These are phyloP conservation scores for Actinopyga echinites DNA, from an alignment of 53 echinoderm and acorn worm genomes.

Conservation along the genomic window DNA sequence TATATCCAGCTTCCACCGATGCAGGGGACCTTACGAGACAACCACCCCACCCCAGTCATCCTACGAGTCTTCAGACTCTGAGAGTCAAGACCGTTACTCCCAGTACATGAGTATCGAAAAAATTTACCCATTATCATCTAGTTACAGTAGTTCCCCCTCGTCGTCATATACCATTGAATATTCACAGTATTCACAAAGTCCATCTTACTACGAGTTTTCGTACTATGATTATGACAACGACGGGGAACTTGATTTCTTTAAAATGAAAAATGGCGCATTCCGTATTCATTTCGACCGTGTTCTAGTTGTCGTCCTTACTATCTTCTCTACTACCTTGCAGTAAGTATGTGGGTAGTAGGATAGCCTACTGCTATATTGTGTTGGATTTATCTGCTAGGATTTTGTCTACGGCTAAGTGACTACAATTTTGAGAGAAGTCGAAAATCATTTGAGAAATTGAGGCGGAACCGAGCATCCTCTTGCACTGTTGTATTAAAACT, in stretches of 20 bases:
- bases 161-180: neutral
- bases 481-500: too few species aligned
- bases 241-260: neutral
- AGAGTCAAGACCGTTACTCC: slow-evolving; percentile 20
- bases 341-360: too few species aligned
- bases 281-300: neutral
- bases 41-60: neutral
- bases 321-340: too few species aligned
- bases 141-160: neutral
- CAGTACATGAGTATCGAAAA: neutral
- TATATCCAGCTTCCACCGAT: neutral
- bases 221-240: slow-evolving; percentile 31
- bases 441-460: too few species aligned
- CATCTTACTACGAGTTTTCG: neutral
- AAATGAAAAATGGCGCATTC: neutral
- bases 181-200: neutral
- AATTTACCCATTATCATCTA: neutral
- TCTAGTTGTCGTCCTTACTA: too few species aligned
- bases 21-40: slow-evolving; percentile 17
- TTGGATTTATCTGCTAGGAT: too few species aligned
- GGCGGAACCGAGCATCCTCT: too few species aligned
- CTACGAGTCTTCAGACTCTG: slow-evolving; percentile 3
- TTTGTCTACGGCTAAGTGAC: too few species aligned
- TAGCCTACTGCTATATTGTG: too few species aligned
- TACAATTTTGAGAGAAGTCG: too few species aligned